Percentiles rank a stretch among this genome's conserved stretches.
Evolutionary conservation across 2,113 vertebrate species (phyloP).

Genomic region (Petrocephalus zakoni): DNA sequence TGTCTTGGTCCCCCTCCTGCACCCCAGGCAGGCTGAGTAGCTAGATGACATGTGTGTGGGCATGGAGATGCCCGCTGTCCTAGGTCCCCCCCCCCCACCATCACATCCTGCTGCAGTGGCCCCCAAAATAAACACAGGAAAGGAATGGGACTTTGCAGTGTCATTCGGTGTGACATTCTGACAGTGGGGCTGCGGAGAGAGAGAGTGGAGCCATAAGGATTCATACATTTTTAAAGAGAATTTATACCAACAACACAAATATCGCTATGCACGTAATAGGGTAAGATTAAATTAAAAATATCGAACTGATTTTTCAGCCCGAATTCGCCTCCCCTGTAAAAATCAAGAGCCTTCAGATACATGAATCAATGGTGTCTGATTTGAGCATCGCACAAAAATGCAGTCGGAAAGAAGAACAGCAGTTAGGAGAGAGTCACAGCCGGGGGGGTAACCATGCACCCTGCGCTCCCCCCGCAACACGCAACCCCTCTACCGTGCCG

Average conservation of each 20-base stretch:
- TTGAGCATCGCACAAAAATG: neutral
- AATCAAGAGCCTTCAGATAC: neutral
- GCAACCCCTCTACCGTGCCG: neutral
- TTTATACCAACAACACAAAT: conserved; percentile 2
- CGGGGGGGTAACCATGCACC: neutral
- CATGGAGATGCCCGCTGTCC: neutral
- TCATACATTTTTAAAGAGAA: conserved; percentile 16
- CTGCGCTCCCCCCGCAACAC: neutral
- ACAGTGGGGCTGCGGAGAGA: neutral
- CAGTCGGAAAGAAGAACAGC: neutral
- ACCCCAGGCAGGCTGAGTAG: neutral
- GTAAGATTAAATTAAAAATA: conserved; percentile 16
- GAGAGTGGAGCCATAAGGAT: neutral
- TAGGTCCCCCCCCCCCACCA: neutral
- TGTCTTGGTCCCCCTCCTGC: neutral
- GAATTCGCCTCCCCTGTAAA: neutral
- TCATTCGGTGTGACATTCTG: neutral
- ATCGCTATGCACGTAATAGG: neutral
- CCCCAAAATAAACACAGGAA: conserved; percentile 20
- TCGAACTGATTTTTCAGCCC: neutral
- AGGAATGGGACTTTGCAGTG: conserved; percentile 2
- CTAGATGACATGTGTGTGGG: neutral
- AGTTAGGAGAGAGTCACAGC: neutral
- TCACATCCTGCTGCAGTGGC: neutral
- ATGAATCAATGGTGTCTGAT: neutral